Conservation (phyloP, 2,888 invertebrate species). For the Rhagium mordax region DNA sequence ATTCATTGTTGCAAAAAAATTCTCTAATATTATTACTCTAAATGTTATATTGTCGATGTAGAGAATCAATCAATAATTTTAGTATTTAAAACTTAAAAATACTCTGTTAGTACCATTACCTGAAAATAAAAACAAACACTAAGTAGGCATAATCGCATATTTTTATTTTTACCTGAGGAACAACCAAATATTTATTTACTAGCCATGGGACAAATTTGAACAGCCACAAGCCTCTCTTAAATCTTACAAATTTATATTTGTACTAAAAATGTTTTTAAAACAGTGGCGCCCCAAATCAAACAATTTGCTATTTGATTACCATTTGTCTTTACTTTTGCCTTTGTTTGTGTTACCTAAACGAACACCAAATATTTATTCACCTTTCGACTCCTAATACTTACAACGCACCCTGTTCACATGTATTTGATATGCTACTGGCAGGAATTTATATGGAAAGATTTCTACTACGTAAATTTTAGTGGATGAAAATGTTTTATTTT, state of each 20-base stretch:
- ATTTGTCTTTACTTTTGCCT: slow-evolving; percentile 52
- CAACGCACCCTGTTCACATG: slow-evolving; percentile 2
- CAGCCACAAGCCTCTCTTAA: background rate
- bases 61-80: no score
- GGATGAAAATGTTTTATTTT: background rate
- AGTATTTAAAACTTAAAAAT: no score
- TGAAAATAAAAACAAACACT: no score
- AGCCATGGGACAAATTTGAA: slow-evolving; percentile 19
- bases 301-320: slow-evolving; percentile 57
- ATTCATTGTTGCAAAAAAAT: no score
- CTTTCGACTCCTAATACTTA: slow-evolving; percentile 32
- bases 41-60: no score
- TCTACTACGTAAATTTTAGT: no score
- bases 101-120: no score
- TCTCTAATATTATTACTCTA: no score
- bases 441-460: no score
- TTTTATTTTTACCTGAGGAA: slow-evolving; percentile 20
- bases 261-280: slow-evolving; percentile 40
- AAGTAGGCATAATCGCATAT: background rate
- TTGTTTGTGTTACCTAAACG: slow-evolving; percentile 52
- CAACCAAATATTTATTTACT: slow-evolving; percentile 21
- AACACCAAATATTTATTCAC: slow-evolving; percentile 55
- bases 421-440: background rate
- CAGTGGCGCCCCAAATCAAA: slow-evolving; percentile 58
- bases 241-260: slow-evolving; percentile 40